phyloP scores from a whole-genome alignment of 2,888 invertebrate genomes.

The Agrotis segetum region DNA sequence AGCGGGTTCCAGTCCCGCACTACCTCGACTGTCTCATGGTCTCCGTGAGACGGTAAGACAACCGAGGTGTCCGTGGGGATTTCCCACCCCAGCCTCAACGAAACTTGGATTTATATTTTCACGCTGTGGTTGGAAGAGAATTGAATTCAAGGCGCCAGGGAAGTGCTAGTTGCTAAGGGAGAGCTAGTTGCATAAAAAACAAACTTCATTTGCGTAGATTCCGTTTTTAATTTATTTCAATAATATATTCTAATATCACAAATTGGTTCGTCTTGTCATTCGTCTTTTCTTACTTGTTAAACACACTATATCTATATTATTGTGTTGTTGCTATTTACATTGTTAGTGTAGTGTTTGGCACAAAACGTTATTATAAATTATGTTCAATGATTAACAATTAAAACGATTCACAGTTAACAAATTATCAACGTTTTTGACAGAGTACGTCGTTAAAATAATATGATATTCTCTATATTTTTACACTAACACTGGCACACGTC shows the following conservation, averaged over 20 bases:
- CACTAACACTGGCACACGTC: conserved; percentile 71
- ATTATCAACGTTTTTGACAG: background rate
- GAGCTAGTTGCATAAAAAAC: background rate
- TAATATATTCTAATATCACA: conserved; percentile 72
- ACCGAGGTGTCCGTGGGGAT: no score
- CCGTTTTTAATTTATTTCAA: conserved; percentile 50
- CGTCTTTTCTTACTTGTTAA: background rate
- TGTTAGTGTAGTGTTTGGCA: conserved; percentile 7
- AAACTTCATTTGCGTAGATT: conserved; percentile 6
- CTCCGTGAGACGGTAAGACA: no score
- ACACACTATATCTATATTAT: conserved; percentile 1
- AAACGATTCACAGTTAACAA: conserved; percentile 12
- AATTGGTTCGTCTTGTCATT: conserved; percentile 63
- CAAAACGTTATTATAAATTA: conserved; percentile 11
- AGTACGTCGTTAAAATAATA: conserved; percentile 1
- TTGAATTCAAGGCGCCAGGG: no score
- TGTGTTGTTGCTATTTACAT: conserved; percentile 22
- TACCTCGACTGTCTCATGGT: no score
- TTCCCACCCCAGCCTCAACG: no score
- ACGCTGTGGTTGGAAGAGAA: no score
- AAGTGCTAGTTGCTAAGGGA: no score
- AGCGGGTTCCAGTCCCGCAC: no score
- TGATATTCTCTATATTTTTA: conserved; percentile 43
- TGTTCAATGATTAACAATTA: conserved; percentile 7
- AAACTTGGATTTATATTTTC: no score